phyloP scores from a whole-genome alignment of 92 coral and sea anemone species.

The Isaurus tuberculatus region DNA sequence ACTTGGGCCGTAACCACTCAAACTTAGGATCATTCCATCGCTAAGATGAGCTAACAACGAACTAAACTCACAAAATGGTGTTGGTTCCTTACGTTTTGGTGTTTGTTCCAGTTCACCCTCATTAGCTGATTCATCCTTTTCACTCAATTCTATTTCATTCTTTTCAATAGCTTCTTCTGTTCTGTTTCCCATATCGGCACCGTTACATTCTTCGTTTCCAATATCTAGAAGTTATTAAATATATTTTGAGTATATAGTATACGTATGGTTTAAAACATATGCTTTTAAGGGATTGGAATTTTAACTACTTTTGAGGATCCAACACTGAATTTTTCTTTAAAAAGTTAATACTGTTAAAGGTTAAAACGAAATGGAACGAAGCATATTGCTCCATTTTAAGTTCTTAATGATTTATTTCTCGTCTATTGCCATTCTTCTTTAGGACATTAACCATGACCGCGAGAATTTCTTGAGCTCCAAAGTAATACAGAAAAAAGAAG shows the following conservation, averaged over 20 bases:
- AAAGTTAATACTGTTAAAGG: too few relatives aligned
- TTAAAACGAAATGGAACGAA: too few relatives aligned
- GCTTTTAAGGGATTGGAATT: too few relatives aligned
- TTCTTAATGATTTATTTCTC: too few relatives aligned
- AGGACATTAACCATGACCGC: too few relatives aligned
- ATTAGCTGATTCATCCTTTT: constrained; percentile 44
- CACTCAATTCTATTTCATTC: constrained; percentile 81
- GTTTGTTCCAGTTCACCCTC: constrained; percentile 35
- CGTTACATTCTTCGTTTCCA: background rate
- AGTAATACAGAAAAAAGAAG: too few relatives aligned
- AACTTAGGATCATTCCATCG: constrained; percentile 91
- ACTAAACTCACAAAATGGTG: constrained; percentile 85
- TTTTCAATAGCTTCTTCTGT: constrained; percentile 82
- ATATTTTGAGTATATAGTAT: background rate
- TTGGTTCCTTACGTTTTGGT: constrained; percentile 50
- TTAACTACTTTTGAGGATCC: too few relatives aligned
- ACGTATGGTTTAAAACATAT: background rate
- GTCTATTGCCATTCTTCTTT: too few relatives aligned
- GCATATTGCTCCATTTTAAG: too few relatives aligned
- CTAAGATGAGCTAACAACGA: constrained; percentile 94
- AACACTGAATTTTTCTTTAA: too few relatives aligned
- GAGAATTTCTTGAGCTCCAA: too few relatives aligned
- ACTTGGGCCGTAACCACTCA: constrained; percentile 89
- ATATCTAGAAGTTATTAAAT: background rate
- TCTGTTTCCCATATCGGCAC: background rate